Evolutionary conservation across 2,113 vertebrate genomes (phyloP).

Genomic region (Tachuris rubrigastra): DNA sequence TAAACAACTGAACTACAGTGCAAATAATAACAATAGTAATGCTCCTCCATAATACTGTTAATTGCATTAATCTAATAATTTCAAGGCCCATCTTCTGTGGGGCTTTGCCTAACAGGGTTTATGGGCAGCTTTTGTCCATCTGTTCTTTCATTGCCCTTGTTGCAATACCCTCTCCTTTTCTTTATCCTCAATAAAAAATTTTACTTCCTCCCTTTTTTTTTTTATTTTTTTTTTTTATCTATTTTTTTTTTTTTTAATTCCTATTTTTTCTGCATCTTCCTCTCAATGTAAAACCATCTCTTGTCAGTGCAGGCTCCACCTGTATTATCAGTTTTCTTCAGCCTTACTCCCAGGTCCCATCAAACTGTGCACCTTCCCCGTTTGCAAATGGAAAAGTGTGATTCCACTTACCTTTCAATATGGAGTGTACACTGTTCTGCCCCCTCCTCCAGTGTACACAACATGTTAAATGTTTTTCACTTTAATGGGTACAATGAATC

Average conservation of each 20-base stretch:
- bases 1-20: background rate
- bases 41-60: background rate
- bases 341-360: background rate
- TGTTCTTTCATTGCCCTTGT: background rate
- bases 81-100: background rate
- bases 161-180: background rate
- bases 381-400: background rate
- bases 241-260: background rate
- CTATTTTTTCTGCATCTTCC: background rate
- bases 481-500: background rate
- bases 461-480: background rate
- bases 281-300: background rate
- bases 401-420: background rate
- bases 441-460: background rate
- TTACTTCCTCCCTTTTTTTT: background rate
- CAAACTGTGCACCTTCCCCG: background rate
- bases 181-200: background rate
- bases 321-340: background rate
- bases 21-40: background rate
- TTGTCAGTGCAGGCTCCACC: fast-evolving
- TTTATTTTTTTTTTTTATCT: background rate
- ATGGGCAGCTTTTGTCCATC: background rate
- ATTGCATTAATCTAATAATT: background rate
- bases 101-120: background rate
- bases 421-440: background rate